A percentile compares a stretch with the other conserved stretches of the same genome.
Evolutionary conservation across 2,113 vertebrate species (phyloP).

Genomic region (Menidia beryllina): DNA sequence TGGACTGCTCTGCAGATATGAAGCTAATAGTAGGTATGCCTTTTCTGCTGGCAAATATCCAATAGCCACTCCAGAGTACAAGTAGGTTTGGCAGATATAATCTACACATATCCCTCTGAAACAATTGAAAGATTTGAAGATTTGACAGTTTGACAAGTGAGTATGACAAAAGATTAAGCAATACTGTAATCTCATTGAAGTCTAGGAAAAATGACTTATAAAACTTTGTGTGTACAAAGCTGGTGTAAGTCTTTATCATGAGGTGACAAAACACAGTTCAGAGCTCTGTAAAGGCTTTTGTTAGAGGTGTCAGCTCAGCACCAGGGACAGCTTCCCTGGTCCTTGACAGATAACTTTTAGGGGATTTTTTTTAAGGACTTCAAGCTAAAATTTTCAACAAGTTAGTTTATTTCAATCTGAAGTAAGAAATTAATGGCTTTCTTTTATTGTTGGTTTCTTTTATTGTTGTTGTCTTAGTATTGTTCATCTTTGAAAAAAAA

Average conservation of each 20-base stretch:
- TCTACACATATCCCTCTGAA: constrained; percentile 1
- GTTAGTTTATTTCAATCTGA: background rate
- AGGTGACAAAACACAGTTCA: background rate
- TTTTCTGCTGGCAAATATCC: constrained; percentile 16
- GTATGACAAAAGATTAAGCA: constrained; percentile 26
- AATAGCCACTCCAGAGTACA: constrained; percentile 16
- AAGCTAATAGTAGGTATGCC: constrained; percentile 18
- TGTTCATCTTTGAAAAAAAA: too few species aligned
- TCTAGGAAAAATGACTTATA: background rate
- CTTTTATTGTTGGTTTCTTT: too few species aligned
- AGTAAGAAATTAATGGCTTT: background rate
- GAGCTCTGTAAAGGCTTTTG: background rate
- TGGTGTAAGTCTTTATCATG: background rate
- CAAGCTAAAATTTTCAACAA: background rate
- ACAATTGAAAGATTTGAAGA: background rate
- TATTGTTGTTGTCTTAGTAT: too few species aligned
- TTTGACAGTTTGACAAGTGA: constrained; percentile 34
- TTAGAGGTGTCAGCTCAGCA: constrained; percentile 22
- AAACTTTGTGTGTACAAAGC: background rate
- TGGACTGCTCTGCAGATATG: constrained; percentile 1
- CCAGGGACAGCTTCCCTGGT: constrained; percentile 30
- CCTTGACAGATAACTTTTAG: background rate
- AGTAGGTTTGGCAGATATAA: constrained; percentile 14
- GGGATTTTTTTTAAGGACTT: background rate
- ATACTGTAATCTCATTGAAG: constrained; percentile 1